Percentiles rank a stretch among this genome's conserved stretches.
phyloP scores from a whole-genome alignment of 2,797 vertebrate genomes.

The Macropus fuliginosus region DNA sequence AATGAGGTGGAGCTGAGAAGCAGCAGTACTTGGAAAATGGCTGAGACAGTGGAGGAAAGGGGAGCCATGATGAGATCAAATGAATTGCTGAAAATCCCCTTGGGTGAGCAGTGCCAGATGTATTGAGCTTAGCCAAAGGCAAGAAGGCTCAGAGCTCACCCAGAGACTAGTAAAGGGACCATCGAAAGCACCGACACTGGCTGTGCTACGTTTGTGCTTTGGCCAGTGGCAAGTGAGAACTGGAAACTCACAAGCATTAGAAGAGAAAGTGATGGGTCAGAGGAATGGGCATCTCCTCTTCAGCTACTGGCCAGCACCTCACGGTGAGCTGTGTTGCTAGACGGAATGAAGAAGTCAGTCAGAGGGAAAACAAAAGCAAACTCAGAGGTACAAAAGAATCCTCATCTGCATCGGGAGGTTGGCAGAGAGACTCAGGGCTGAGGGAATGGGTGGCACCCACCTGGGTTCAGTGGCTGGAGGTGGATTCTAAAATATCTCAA shows the following conservation, averaged over 20 bases:
- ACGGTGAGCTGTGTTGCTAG: background rate
- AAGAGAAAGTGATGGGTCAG: background rate
- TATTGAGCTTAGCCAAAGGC: background rate
- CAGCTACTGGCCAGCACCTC: background rate
- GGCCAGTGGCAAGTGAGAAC: background rate
- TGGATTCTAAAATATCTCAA: background rate
- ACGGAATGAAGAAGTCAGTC: background rate
- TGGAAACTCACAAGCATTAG: background rate
- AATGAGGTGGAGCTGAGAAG: background rate
- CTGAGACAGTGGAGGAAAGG: background rate
- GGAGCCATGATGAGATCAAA: background rate
- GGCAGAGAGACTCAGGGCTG: too few relatives aligned
- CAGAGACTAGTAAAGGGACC: background rate
- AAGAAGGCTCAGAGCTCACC: background rate
- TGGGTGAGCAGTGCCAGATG: background rate
- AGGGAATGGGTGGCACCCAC: background rate
- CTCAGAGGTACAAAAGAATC: background rate
- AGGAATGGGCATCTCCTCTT: background rate
- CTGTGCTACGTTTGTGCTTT: background rate
- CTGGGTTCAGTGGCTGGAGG: too few relatives aligned
- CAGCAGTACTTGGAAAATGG: background rate
- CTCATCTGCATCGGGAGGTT: background rate
- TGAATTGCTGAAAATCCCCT: background rate
- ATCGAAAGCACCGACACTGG: background rate
- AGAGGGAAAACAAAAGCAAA: background rate